Conservation (phyloP, 2,797 vertebrate genomes). For the Prunella strophiata region DNA sequence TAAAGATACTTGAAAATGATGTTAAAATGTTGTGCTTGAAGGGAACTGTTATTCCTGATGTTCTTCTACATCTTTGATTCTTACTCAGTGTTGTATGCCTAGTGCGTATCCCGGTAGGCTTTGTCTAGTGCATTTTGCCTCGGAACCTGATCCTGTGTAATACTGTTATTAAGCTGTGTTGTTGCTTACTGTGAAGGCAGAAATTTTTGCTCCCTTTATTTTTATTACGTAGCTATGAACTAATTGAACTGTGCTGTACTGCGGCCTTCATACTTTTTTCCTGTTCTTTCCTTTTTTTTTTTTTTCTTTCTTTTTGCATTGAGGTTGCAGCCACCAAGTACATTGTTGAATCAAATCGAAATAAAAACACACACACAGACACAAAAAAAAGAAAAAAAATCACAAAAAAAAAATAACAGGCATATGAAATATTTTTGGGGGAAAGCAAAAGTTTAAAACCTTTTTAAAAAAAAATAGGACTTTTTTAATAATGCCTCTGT, state of each 20-base stretch:
- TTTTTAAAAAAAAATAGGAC: slow-evolving; percentile 80
- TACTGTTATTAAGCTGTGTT: slow-evolving; percentile 77
- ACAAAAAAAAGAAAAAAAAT: background rate
- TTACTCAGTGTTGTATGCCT: slow-evolving; percentile 75
- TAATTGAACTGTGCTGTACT: slow-evolving; percentile 76
- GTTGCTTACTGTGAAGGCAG: slow-evolving; percentile 79
- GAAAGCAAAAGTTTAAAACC: slow-evolving; percentile 76
- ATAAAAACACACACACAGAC: background rate
- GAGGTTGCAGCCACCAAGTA: slow-evolving; percentile 75
- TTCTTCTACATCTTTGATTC: slow-evolving; percentile 74
- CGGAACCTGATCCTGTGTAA: slow-evolving; percentile 76
- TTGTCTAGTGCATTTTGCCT: slow-evolving; percentile 78
- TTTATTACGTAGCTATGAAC: slow-evolving; percentile 67
- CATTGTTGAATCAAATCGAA: slow-evolving; percentile 67
- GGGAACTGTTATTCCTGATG: slow-evolving; percentile 67
- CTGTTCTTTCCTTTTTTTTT: slow-evolving; percentile 45
- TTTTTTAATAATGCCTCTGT: slow-evolving; percentile 87
- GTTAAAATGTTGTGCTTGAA: slow-evolving; percentile 71
- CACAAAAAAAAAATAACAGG: background rate
- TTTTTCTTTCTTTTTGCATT: slow-evolving; percentile 60
- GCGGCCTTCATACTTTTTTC: slow-evolving; percentile 64
- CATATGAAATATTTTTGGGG: slow-evolving; percentile 73
- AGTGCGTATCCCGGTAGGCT: slow-evolving; percentile 71
- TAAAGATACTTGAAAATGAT: slow-evolving; percentile 70
- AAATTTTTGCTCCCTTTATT: slow-evolving; percentile 76